Evolutionary conservation across 2,113 vertebrate genomes (phyloP).

Genomic region (Anarhynchus alexandrinus): DNA sequence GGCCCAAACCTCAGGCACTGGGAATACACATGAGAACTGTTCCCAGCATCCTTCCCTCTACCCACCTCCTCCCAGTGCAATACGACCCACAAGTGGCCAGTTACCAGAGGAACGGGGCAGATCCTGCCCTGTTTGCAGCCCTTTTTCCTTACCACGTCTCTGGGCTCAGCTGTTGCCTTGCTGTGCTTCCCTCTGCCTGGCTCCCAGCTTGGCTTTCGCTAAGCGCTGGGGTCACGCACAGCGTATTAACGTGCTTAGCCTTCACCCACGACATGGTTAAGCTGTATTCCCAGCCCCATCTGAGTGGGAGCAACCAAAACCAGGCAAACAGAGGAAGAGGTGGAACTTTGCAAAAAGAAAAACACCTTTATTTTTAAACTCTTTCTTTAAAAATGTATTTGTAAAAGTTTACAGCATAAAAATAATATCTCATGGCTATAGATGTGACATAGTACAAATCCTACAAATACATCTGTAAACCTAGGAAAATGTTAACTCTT

Average conservation of each 20-base stretch:
- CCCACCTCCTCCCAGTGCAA: neutral
- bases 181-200: constrained; percentile 11
- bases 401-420: constrained; percentile 73
- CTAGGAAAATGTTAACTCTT: constrained; percentile 74
- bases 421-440: constrained; percentile 74
- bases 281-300: neutral
- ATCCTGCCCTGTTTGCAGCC: neutral
- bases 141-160: neutral
- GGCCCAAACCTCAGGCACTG: neutral
- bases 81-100: neutral
- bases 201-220: neutral
- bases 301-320: neutral
- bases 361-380: constrained; percentile 75
- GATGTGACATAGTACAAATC: constrained; percentile 69
- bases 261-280: neutral
- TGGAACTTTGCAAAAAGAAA: constrained; percentile 64
- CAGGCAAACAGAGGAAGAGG: neutral
- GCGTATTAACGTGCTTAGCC: constrained; percentile 41
- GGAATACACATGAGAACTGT: rapidly evolving
- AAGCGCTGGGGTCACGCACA: neutral
- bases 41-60: neutral
- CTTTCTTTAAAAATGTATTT: constrained; percentile 67
- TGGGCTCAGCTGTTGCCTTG: neutral
- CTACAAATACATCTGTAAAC: constrained; percentile 76
- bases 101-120: neutral